Evolutionary conservation across 2,888 invertebrate genomes (phyloP).

Genomic region (Aleiodes alternator): DNA sequence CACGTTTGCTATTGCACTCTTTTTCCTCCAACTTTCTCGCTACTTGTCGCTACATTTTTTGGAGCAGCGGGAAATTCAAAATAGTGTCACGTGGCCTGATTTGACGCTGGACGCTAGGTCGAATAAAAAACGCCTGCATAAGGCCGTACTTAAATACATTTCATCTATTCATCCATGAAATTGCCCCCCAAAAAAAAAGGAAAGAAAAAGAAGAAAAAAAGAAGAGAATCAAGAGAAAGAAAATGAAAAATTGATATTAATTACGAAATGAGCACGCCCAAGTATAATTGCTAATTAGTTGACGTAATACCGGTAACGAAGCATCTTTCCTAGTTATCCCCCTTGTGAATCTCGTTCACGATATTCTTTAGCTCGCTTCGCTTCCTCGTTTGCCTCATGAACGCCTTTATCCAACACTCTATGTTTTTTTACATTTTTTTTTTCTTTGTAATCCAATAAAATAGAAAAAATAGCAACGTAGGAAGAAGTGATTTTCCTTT

Average conservation of each 20-base stretch:
- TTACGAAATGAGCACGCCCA: conserved; percentile 51
- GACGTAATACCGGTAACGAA: conserved; percentile 63
- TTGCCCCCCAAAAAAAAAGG: background rate
- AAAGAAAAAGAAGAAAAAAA: conserved; percentile 38
- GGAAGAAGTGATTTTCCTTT: background rate
- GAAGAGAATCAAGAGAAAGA: background rate
- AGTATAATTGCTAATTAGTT: conserved; percentile 66
- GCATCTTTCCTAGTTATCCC: conserved; percentile 49
- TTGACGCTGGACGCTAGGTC: no score
- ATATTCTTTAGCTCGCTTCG: conserved; percentile 38
- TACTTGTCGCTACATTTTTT: no score
- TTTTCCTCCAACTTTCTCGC: no score
- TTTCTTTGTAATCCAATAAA: background rate
- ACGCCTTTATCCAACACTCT: conserved; percentile 19
- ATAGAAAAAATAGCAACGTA: background rate
- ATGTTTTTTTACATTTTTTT: background rate
- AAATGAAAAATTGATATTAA: conserved; percentile 14
- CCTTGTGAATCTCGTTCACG: conserved; percentile 36
- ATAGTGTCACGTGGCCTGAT: no score
- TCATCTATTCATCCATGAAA: background rate
- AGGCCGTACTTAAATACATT: no score
- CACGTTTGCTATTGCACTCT: no score
- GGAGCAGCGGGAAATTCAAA: no score
- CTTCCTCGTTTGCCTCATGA: conserved; percentile 36
- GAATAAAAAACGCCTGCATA: no score